Evolutionary conservation across 2,888 invertebrate genomes (phyloP).

Genomic region (Aphelenchoides bicaudatus): DNA sequence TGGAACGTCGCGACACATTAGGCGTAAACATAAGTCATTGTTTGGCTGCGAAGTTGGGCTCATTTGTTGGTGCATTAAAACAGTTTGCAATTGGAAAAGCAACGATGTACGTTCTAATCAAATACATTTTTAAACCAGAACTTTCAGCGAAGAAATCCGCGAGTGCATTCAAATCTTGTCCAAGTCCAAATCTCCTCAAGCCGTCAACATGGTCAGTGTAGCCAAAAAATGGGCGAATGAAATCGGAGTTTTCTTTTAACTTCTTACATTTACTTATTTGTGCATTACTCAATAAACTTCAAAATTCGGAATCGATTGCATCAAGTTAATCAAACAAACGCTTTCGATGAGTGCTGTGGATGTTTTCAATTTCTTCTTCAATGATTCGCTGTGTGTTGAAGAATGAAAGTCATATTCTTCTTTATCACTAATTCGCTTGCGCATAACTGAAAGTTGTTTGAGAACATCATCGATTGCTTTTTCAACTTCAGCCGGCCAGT

Average conservation of each 20-base stretch:
- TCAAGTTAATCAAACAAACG: no score
- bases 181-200: background rate
- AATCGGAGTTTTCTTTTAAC: constrained; percentile 16
- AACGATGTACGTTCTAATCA: constrained; percentile 65
- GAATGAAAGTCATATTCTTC: no score
- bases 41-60: constrained; percentile 37
- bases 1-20: constrained; percentile 81
- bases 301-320: no score
- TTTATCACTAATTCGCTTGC: no score
- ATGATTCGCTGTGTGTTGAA: no score
- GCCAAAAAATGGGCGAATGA: constrained; percentile 15
- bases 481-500: no score
- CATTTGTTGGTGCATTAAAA: constrained; percentile 49
- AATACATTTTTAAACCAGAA: background rate
- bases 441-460: no score
- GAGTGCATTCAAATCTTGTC: constrained; percentile 28
- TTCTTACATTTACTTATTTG: constrained; percentile 6
- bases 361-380: no score
- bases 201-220: background rate
- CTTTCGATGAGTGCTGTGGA: no score
- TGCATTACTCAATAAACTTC: no score
- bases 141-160: constrained; percentile 32
- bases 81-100: constrained; percentile 74
- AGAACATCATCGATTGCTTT: no score
- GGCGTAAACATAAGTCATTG: constrained; percentile 1